phyloP scores from a whole-genome alignment of 1,140 invertebrate genomes.

The Globodera ellingtonae region DNA sequence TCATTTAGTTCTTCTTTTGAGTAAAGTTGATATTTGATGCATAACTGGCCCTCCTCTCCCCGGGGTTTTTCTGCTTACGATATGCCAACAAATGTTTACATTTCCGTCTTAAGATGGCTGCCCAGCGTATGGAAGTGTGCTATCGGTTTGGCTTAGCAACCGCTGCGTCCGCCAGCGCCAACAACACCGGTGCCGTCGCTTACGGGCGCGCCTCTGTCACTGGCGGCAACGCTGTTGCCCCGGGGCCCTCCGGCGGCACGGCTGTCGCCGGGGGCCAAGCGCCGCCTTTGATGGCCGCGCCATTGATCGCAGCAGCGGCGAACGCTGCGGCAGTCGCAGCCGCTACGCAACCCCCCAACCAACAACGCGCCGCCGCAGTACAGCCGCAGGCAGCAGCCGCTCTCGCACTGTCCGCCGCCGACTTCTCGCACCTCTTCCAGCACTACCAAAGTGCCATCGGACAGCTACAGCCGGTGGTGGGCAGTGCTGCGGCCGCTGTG shows the following conservation, averaged over 20 bases:
- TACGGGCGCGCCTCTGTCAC: not conserved
- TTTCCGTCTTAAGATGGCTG: slow-evolving; percentile 35
- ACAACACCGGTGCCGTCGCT: not conserved
- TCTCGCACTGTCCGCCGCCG: slow-evolving; percentile 7
- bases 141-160: slow-evolving; percentile 44
- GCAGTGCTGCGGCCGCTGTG: not conserved
- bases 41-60: slow-evolving; percentile 21
- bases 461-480: not conserved
- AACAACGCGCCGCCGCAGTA: slow-evolving; percentile 42
- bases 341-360: slow-evolving; percentile 25
- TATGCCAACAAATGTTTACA: not conserved
- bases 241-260: not conserved
- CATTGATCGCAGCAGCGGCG: slow-evolving; percentile 29
- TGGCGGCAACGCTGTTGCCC: not conserved
- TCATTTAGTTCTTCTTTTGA: not conserved
- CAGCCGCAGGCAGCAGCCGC: slow-evolving; percentile 15
- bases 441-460: slow-evolving; percentile 41
- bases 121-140: slow-evolving; percentile 54
- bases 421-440: slow-evolving; percentile 51
- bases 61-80: not conserved
- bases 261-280: not conserved
- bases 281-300: slow-evolving; percentile 25
- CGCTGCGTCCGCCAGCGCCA: slow-evolving; percentile 6
- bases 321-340: slow-evolving; percentile 34
- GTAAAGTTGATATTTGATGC: too few species aligned